Conservation (phyloP, 2,113 vertebrate genomes). For the Zosterops pallidus region DNA sequence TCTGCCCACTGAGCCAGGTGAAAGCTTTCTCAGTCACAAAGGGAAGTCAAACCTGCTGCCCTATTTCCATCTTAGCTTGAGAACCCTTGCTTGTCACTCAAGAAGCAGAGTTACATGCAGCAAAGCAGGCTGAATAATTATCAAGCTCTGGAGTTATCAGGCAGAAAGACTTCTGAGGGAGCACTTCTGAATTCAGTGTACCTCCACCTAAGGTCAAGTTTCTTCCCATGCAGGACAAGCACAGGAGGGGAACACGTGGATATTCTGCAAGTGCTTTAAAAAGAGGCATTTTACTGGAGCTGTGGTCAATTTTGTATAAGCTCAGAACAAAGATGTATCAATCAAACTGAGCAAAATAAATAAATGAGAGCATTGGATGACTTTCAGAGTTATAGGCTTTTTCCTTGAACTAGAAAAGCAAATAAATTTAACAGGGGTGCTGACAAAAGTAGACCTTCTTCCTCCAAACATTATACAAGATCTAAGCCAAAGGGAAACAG, state of each 20-base stretch:
- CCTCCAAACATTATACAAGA: slow-evolving; percentile 58
- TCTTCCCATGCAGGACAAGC: not conserved
- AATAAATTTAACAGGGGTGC: slow-evolving; percentile 64
- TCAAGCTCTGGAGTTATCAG: not conserved
- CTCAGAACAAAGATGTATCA: slow-evolving; percentile 42
- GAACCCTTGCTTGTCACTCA: not conserved
- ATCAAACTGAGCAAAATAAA: slow-evolving; percentile 42
- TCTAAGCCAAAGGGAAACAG: slow-evolving; percentile 71
- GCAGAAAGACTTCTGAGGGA: not conserved
- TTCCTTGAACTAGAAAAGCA: slow-evolving; percentile 67
- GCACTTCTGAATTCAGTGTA: not conserved
- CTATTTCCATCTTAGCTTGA: not conserved
- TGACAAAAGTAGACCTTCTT: slow-evolving; percentile 64
- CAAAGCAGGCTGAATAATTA: not conserved
- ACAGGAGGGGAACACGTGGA: not conserved
- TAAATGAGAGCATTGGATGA: slow-evolving; percentile 42
- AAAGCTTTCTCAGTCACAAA: not conserved
- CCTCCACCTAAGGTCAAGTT: slow-evolving; percentile 24
- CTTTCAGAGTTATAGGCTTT: slow-evolving; percentile 50
- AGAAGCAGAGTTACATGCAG: not conserved
- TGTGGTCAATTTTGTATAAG: slow-evolving; percentile 1
- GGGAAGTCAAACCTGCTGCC: not conserved
- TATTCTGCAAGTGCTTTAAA: not conserved
- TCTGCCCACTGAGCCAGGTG: not conserved
- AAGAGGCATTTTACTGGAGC: slow-evolving; percentile 17